Evolutionary conservation across 2,797 vertebrate genomes (phyloP), one percentile per base, ranked within the genome.

Genomic region (Enoplosus armatus): DNA sequence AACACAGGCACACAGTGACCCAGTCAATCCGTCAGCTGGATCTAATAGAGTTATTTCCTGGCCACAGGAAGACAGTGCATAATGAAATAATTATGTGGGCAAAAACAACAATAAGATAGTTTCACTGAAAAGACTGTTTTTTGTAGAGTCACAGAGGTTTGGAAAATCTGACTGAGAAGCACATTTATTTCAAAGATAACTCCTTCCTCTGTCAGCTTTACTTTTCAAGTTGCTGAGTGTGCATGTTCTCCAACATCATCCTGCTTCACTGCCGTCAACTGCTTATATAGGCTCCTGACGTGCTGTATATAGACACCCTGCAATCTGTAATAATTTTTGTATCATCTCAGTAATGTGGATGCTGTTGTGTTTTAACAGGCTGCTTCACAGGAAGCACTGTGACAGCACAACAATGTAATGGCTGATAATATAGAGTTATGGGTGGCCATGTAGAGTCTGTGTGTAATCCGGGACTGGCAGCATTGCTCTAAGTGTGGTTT

Each of bases 161-260:
- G 1, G 16, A 54, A 71, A 64, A 47, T 53, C 22, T 9, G 20
- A 43, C 47, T 12, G 12, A 65, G 35, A 69, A 20, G 31, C 45
- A 59, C 12, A 50, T 59, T 68, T 45, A 37, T 60, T 37, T 51
- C 51, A 35, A 18, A 79, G 20, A 82, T 77, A 62, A 29, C 43
- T 64, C 54, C 27, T 41, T 66, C 14, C 48, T 56, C 14, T 66
- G 22, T 48, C 12, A 56, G 48, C 60, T 76, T 63, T 41, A 56
- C 75, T 79, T 56, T 50, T 65, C 5, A 74, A 75, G n/a, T n/a
- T 75, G 88, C 87, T 87, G 89, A 86, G 51, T 58, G 50, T 72
- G 75, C 84, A 79, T 27, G 20, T 67, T 83, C 31, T 59, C 9
- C 61, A 33, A 29, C 58, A 75, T 24, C 79, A 74, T 87, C 84